Evolutionary conservation across 2,888 invertebrate genomes (phyloP).

Genomic region (Parapristionchus giblindavisi): DNA sequence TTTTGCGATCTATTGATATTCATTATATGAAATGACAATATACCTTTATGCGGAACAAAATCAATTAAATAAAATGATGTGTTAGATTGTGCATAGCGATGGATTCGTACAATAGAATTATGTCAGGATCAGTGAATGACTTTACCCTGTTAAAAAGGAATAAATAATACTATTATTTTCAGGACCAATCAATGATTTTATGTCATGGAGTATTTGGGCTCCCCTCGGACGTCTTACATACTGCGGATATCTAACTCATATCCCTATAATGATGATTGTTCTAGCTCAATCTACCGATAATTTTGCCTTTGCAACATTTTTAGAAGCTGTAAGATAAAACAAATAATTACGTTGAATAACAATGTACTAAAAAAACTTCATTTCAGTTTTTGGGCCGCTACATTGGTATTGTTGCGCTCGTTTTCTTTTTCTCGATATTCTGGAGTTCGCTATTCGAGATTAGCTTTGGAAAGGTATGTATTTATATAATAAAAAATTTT

Average conservation of each 20-base stretch:
- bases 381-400: conserved; percentile 16
- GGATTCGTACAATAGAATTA: too few relatives aligned
- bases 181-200: conserved; percentile 49
- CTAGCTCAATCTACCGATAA: conserved; percentile 16
- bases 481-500: background rate
- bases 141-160: too few relatives aligned
- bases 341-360: background rate
- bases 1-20: too few relatives aligned
- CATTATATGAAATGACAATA: too few relatives aligned
- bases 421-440: conserved; percentile 15
- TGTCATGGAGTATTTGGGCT: conserved; percentile 49
- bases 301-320: conserved; percentile 16
- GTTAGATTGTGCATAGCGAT: too few relatives aligned
- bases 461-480: conserved; percentile 18
- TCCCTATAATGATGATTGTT: conserved; percentile 18
- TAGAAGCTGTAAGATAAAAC: conserved; percentile 4
- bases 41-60: too few relatives aligned
- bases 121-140: too few relatives aligned
- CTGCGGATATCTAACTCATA: conserved; percentile 46
- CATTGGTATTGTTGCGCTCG: background rate
- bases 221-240: conserved; percentile 49
- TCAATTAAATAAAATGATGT: too few relatives aligned
- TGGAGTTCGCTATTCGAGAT: conserved; percentile 35
- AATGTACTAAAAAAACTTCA: background rate
- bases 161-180: background rate